Conservation (phyloP, 2,888 invertebrate species). For the Drosophila pseudotalamancana region DNA sequence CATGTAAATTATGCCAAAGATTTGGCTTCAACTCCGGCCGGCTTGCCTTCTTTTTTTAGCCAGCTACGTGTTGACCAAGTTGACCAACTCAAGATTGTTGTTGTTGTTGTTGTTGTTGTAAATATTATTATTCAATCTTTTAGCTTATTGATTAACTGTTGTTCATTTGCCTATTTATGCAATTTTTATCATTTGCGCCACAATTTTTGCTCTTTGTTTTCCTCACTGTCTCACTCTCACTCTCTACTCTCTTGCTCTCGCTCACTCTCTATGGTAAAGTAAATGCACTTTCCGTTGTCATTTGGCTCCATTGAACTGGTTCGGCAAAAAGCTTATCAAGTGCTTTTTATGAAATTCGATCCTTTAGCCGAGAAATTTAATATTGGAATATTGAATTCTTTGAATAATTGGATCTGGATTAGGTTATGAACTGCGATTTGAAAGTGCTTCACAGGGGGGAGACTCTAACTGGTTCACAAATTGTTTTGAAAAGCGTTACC, state of each 20-base stretch:
- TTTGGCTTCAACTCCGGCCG: slow-evolving; percentile 38
- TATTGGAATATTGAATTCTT: slow-evolving; percentile 3
- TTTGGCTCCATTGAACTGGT: slow-evolving; percentile 7
- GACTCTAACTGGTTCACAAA: slow-evolving; percentile 1
- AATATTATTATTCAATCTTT: slow-evolving; percentile 72
- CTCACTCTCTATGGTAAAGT: not conserved
- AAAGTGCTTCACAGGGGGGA: not conserved
- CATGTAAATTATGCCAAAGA: slow-evolving; percentile 66
- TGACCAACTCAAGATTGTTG: slow-evolving; percentile 43
- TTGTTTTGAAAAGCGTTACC: too few species aligned
- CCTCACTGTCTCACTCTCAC: not conserved
- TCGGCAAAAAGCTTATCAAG: slow-evolving; percentile 8
- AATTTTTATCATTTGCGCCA: slow-evolving; percentile 66
- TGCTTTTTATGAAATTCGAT: slow-evolving; percentile 9
- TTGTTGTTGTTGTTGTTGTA: slow-evolving; percentile 31
- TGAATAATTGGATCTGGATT: slow-evolving; percentile 8
- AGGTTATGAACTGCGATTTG: slow-evolving; percentile 2
- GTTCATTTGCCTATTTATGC: slow-evolving; percentile 78
- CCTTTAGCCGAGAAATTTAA: slow-evolving; percentile 4
- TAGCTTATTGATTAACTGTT: slow-evolving; percentile 76
- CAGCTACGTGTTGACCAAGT: slow-evolving; percentile 35
- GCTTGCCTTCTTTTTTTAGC: slow-evolving; percentile 14
- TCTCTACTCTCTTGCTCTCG: not conserved
- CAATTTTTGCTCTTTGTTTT: slow-evolving; percentile 3
- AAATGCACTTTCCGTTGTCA: slow-evolving; percentile 14